phyloP scores from a whole-genome alignment of 2,113 vertebrate genomes.

The Austrofundulus limnaeus region DNA sequence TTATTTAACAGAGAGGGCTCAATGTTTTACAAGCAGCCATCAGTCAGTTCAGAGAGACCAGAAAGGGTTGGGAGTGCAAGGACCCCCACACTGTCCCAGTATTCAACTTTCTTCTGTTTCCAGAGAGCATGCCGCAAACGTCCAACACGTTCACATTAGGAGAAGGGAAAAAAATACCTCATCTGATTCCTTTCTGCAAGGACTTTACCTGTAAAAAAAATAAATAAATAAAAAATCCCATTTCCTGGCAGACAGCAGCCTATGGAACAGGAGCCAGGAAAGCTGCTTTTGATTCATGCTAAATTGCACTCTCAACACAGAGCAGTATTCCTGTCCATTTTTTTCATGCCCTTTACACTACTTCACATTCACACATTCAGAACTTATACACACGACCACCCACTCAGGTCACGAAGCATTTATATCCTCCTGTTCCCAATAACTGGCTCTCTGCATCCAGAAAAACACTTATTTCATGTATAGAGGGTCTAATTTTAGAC shows the following conservation, averaged over 20 bases:
- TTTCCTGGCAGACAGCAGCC: slow-evolving; percentile 72
- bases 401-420: slow-evolving; percentile 34
- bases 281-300: slow-evolving; percentile 79
- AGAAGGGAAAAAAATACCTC: slow-evolving; percentile 72
- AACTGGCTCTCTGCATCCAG: slow-evolving; percentile 22
- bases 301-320: slow-evolving; percentile 75
- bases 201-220: slow-evolving; percentile 76
- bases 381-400: slow-evolving; percentile 9
- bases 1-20: slow-evolving; percentile 64
- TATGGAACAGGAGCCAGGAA: slow-evolving; percentile 71
- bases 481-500: slow-evolving; percentile 55
- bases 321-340: slow-evolving; percentile 68
- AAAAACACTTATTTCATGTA: slow-evolving; percentile 55
- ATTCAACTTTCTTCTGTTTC: slow-evolving; percentile 67
- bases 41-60: slow-evolving; percentile 63
- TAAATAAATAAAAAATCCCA: slow-evolving; percentile 72
- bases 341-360: slow-evolving; percentile 67
- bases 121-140: slow-evolving; percentile 58
- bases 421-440: slow-evolving; percentile 20
- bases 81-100: slow-evolving; percentile 60
- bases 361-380: slow-evolving; percentile 45
- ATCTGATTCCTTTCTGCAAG: slow-evolving; percentile 77
- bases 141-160: slow-evolving; percentile 69
- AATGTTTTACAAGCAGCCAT: slow-evolving; percentile 69
- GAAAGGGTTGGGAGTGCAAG: slow-evolving; percentile 30